Conservation (phyloP, 1,140 invertebrate species). For the Ips typographus region DNA sequence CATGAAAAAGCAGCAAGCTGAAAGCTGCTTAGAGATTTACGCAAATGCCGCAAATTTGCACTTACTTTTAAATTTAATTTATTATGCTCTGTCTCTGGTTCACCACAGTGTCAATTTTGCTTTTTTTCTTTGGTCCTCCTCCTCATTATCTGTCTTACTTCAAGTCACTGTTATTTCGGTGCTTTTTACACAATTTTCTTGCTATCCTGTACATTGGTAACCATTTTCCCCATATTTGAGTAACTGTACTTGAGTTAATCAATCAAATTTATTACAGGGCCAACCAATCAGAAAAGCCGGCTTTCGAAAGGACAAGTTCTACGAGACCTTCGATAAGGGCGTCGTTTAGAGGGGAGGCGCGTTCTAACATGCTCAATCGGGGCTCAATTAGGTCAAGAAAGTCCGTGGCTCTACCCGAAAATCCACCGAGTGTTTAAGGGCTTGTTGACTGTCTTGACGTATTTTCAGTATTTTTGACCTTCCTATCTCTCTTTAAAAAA, state of each 20-base stretch:
- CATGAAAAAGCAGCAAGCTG: no score
- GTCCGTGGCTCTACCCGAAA: constrained; percentile 29
- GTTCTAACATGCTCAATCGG: constrained; percentile 65
- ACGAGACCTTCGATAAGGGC: constrained; percentile 58
- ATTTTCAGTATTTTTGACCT: no score
- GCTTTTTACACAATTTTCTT: neutral
- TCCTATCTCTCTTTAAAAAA: no score
- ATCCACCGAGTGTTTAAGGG: constrained; percentile 8
- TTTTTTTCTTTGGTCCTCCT: no score
- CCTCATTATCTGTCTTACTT: no score
- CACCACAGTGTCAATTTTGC: no score
- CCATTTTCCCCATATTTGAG: no score
- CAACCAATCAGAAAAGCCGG: constrained; percentile 44
- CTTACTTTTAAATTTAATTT: no score
- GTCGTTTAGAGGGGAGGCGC: constrained; percentile 64
- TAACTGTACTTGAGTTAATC: constrained; percentile 23
- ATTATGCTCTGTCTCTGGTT: no score
- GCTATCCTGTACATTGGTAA: neutral
- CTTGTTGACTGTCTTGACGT: no score
- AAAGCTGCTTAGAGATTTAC: no score
- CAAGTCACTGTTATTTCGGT: no score
- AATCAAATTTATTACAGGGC: constrained; percentile 42
- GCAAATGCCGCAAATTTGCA: neutral
- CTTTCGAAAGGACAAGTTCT: constrained; percentile 49
- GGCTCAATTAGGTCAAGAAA: constrained; percentile 44